Base-by-base conservation (phyloP, 2,113 vertebrate genomes). In the Panthera tigris region DNA sequence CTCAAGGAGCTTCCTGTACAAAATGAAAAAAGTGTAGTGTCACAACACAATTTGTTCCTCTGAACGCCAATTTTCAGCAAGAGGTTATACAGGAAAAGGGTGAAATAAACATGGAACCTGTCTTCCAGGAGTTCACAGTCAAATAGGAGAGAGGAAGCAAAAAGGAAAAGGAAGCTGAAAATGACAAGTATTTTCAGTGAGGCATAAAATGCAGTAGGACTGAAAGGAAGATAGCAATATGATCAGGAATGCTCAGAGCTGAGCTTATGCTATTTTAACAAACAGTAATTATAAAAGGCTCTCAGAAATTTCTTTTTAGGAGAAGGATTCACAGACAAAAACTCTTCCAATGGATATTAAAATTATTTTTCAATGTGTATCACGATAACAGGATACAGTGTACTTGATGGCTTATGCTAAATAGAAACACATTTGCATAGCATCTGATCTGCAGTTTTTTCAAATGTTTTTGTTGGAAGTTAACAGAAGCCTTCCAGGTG, bases 401-500 rank as follows among this genome's bases (percentile, higher is more conserved):
- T 83, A 71, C 88, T 94, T 52, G 76, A 65, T 83, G 45, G 39
- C 0, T 1, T 52, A 14, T 76, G 66, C 33, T 83, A 93, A 95
- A 69, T 65, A 86, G 93, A 94, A 96, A 84, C 73, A 85, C 45
- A 94, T 96, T 97, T 95, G 96, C 86, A 48, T 81, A 93, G 88
- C 93, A 90, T 91, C 95, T 96, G 96, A 96, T 95, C 12, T 69
- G 71, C 45, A 90, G 66, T 57, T 92, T 91, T 91, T 52, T 71
- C 15, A 13, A 90, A 73, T 12, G 61, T 71, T 97, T 97, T 97
- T 94, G 41, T 86, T 96, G 88, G 85, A 95, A 94, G 36, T 78
- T 73, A 94, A 88, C 94, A 91, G 94, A 97, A 97, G 85, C 41
- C 71, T 96, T 96, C 93, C 94, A 97, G 85, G 95, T 97, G 81